Conservation (phyloP, 2,888 invertebrate species). For the Melieria picta region DNA sequence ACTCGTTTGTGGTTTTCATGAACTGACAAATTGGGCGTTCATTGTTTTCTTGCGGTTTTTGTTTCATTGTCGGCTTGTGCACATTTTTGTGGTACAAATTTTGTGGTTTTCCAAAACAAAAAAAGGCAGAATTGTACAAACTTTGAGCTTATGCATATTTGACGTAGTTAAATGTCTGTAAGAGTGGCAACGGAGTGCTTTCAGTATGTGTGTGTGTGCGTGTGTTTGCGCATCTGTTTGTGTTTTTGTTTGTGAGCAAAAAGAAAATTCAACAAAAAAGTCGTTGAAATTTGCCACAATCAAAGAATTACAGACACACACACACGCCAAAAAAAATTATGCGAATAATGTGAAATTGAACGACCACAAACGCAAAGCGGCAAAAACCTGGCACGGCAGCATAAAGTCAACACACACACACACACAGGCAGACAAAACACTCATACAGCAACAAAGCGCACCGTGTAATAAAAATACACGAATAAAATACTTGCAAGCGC, state of each 20-base stretch:
- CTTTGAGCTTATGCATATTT: constrained; percentile 22
- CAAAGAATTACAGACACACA: not conserved
- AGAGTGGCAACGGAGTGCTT: not conserved
- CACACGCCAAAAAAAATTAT: constrained; percentile 23
- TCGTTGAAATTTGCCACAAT: constrained; percentile 9
- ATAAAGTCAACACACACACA: constrained; percentile 22
- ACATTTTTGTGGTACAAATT: not conserved
- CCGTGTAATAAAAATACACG: not conserved
- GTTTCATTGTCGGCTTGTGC: too few relatives aligned
- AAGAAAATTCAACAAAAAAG: not conserved
- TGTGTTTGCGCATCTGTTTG: not conserved
- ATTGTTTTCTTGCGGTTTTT: constrained; percentile 2
- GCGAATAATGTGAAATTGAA: constrained; percentile 34
- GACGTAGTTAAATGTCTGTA: constrained; percentile 9
- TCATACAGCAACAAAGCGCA: not conserved
- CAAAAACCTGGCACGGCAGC: not conserved
- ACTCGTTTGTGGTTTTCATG: too few relatives aligned
- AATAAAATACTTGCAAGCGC: not conserved
- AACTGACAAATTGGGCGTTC: not conserved
- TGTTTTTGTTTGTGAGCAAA: too few relatives aligned
- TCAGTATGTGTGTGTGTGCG: not conserved
- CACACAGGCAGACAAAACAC: constrained; percentile 14
- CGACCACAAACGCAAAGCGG: constrained; percentile 19
- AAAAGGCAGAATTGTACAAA: not conserved
- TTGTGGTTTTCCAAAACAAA: not conserved